Base-by-base conservation (phyloP, 2,113 vertebrate genomes). In the Gorsachius goisagi region DNA sequence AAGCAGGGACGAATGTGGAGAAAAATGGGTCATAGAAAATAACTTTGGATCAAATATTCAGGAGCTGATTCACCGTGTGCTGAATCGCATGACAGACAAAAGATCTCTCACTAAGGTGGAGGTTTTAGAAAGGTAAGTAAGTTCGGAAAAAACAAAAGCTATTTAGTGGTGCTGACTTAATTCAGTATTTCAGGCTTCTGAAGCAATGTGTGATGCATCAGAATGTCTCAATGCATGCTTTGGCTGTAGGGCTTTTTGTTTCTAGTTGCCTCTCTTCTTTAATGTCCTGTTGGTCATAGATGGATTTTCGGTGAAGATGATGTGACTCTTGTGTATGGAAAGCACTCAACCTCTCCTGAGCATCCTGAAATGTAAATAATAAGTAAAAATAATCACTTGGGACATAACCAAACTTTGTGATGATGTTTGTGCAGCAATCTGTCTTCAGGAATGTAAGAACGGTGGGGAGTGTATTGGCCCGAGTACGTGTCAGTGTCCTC, bases 361-460 rank as follows among this genome's bases (percentile, higher is more conserved):
- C 67, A 76, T n/a, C 13, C n/a, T 79, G 74, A 79, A 62, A 73
- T 50, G 50, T 73, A 62, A 84, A 44, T 55, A 80, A 39, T 12
- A 63, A 41, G 17, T 69, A 39, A n/a, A 0, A 71, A 16, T 47
- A 81, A 78, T 45, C 15, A 28, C 64, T 45, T 85, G 55, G 32
- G 37, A 44, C 68, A 28, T 95, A 94, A 97, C 59, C 15, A 74
- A n/a, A 56, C 19, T 64, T 92, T 93, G 24, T 96, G 55, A 19
- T 94, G 37, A 27, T 85, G 26, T 96, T 58, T 93, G 72, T 96
- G 30, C 90, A 99, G 99, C 99, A 4, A 86, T 99, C 93, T 99
- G 99, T 90, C 97, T 99, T 94, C 99, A 99, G 91, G 99, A 98
- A 77, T 99, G 99, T 97, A 98, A 96, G 96, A 99, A 99, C 5